phyloP scores from a whole-genome alignment of 2,113 vertebrate species.

The Nannobrachium achirus region DNA sequence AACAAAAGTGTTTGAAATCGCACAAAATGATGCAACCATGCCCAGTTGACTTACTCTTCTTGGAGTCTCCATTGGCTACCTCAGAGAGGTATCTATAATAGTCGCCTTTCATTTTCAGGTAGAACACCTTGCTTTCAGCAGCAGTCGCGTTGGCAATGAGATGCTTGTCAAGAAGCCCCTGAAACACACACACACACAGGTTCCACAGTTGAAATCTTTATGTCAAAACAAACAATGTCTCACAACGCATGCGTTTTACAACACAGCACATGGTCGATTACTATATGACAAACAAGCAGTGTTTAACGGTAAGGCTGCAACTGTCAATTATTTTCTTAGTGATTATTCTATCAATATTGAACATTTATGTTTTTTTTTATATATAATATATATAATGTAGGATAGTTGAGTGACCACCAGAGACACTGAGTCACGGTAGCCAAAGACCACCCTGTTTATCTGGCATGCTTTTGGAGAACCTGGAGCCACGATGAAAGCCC shows the following conservation, averaged over 20 bases:
- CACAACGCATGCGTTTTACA: background rate
- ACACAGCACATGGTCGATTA: background rate
- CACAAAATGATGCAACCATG: background rate
- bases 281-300: slow-evolving; percentile 9
- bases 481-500: no score
- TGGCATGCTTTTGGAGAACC: no score
- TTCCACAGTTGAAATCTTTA: background rate
- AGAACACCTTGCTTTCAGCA: slow-evolving; percentile 98
- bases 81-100: slow-evolving; percentile 99
- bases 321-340: no score
- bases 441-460: no score
- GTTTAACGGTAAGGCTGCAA: no score
- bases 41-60: slow-evolving; percentile 86
- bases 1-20: no score
- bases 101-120: slow-evolving; percentile 99
- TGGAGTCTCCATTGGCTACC: slow-evolving; percentile 93
- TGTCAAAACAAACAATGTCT: background rate
- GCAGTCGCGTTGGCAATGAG: slow-evolving; percentile 91
- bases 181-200: slow-evolving; percentile 39
- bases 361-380: no score
- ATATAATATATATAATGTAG: no score
- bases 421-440: no score
- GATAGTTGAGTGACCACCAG: no score
- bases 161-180: slow-evolving; percentile 94
- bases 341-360: no score